Evolutionary conservation across 2,113 vertebrate genomes (phyloP).

Genomic region (Calypte anna): DNA sequence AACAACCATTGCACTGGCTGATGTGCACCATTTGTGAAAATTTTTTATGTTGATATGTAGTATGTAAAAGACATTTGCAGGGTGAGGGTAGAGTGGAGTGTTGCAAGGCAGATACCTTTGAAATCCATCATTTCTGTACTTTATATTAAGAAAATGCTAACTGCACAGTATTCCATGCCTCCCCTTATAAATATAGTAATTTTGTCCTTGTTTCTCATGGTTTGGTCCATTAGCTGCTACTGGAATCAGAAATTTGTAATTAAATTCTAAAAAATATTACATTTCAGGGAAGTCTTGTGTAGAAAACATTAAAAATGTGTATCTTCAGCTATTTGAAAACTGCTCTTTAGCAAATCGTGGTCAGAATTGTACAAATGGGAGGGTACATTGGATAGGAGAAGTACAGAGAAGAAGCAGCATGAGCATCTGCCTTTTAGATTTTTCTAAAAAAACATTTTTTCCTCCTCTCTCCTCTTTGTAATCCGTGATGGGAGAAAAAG

Average conservation of each 20-base stretch:
- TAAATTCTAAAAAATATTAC: background rate
- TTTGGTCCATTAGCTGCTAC: background rate
- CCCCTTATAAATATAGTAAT: fast-evolving
- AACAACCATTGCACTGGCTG: background rate
- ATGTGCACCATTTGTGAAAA: background rate
- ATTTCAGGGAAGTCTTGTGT: background rate
- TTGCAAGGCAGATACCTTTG: background rate
- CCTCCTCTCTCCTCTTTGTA: background rate
- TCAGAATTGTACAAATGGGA: background rate
- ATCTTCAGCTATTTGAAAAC: background rate
- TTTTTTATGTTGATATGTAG: background rate
- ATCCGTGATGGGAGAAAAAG: background rate
- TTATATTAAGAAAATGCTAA: background rate
- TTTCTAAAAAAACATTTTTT: background rate
- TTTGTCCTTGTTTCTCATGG: background rate
- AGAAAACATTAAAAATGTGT: background rate
- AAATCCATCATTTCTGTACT: background rate
- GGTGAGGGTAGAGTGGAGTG: fast-evolving
- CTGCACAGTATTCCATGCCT: background rate
- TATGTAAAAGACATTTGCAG: background rate
- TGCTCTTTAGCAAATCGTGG: background rate
- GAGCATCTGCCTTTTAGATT: background rate
- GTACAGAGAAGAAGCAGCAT: background rate
- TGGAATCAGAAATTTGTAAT: background rate
- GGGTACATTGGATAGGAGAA: background rate